Percentiles rank a stretch among this genome's conserved stretches.
Evolutionary conservation across 1,140 invertebrate genomes (phyloP).

Genomic region (Rhopalosiphum maidis): DNA sequence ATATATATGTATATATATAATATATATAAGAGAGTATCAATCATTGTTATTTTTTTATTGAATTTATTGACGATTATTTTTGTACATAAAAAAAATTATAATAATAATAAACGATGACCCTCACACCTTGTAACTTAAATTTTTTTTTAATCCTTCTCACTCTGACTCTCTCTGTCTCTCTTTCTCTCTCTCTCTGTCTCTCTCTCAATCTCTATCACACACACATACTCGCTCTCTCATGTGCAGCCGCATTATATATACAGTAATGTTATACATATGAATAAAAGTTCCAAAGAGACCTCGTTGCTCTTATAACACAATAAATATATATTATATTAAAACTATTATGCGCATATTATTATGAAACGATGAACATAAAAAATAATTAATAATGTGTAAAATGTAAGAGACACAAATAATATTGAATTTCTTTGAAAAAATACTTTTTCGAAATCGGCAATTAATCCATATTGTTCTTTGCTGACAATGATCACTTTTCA

Average conservation of each 20-base stretch:
- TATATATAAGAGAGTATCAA: constrained; percentile 11
- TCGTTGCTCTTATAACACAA: constrained; percentile 30
- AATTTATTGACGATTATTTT: constrained; percentile 51
- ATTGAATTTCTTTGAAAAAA: not conserved
- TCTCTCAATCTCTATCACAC: not conserved
- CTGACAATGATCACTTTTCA: not conserved
- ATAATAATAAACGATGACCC: constrained; percentile 53
- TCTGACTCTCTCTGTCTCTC: too few species aligned
- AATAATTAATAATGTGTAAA: not conserved
- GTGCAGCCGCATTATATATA: not conserved
- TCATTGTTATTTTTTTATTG: constrained; percentile 53
- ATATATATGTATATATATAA: not conserved
- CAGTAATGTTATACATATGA: not conserved
- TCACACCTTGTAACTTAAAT: constrained; percentile 28
- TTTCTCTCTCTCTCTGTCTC: not conserved
- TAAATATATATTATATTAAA: not conserved
- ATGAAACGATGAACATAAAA: not conserved
- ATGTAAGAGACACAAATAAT: not conserved
- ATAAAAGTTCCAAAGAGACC: not conserved
- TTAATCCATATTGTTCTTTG: constrained; percentile 13
- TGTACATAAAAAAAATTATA: constrained; percentile 42
- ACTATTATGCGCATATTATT: not conserved
- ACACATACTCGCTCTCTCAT: not conserved
- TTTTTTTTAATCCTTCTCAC: constrained; percentile 7
- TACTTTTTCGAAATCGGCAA: not conserved